Conservation (phyloP, 2,113 vertebrate species). For the Prunella fulvescens region DNA sequence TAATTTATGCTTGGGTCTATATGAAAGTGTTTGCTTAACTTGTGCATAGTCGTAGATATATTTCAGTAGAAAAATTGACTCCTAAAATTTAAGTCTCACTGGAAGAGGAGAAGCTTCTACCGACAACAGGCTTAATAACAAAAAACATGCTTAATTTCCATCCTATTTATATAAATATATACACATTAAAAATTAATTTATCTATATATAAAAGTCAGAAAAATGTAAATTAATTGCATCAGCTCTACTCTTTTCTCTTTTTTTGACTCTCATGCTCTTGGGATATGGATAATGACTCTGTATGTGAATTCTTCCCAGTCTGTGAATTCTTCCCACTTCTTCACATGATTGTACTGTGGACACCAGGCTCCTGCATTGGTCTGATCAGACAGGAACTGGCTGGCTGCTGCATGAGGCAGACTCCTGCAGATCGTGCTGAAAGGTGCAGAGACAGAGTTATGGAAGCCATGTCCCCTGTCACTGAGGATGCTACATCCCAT, state of each 20-base stretch:
- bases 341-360: background rate
- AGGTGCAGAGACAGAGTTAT: background rate
- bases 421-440: background rate
- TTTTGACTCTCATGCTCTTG: background rate
- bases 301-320: background rate
- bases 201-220: background rate
- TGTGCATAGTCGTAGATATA: background rate
- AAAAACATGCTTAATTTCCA: background rate
- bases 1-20: constrained; percentile 5
- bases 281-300: background rate
- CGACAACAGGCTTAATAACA: background rate
- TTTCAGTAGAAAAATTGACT: background rate
- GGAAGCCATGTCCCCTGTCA: background rate
- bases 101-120: background rate
- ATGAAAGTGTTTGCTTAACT: background rate
- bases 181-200: background rate
- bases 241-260: background rate
- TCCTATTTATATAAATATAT: background rate
- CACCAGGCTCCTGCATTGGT: background rate
- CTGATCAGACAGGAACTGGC: background rate
- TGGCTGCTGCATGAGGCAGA: background rate
- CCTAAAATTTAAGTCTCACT: background rate
- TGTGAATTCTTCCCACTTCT: background rate
- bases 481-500: background rate
- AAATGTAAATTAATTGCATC: background rate